Base-by-base conservation (phyloP, 2,113 vertebrate genomes). In the Pterocles orientalis region DNA sequence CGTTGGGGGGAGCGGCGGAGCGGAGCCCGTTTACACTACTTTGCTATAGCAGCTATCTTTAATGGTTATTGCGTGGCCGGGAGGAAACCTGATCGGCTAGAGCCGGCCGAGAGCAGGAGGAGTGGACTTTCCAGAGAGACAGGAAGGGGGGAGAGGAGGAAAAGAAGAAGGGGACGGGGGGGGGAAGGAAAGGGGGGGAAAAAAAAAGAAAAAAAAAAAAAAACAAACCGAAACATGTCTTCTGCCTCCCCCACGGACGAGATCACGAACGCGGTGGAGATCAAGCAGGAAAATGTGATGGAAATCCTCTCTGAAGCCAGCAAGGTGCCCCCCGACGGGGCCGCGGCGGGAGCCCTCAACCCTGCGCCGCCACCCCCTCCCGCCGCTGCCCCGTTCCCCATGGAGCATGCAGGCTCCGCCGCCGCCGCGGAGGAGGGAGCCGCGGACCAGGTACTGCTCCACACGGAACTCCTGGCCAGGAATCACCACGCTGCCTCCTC, bases 281-380 rank as follows among this genome's bases (percentile, higher is more conserved):
- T 99, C 98, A 99, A 99, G 99, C 99, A 99, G 97, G 99, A 99
- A 98, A 99, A 98, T 98, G 99, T 98, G 97, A 98, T 99, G 98
- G 98, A 98, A 98, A 98, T 98, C 97, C 97, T 97, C 95, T 97
- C 97, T 53, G 95, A 96, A 90, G 93, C 96, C 79, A 41, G 51
- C 53, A 72, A 90, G 91, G 78, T 78, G 68, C 75, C 91, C 68
- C 87, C 71, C 41, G 90, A 97, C 86, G 84, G 97, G 92, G 89
- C 97, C 77, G 92, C 91, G 45, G 82, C 78, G 75, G 97, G 95
- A 66, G 94, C 94, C 72, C 95, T 96, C 58, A 94, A 68, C 90
- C 94, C 97, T 85, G 95, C 96, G 90, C 89, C 97, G 91, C 97
- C 97, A 86, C 96, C 95, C 70, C 95, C 97, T 82, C 97, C 98